A percentile compares a stretch with the other conserved stretches of the same genome.
phyloP scores from a whole-genome alignment of 1,140 invertebrate genomes.

The Centruroides vittatus region DNA sequence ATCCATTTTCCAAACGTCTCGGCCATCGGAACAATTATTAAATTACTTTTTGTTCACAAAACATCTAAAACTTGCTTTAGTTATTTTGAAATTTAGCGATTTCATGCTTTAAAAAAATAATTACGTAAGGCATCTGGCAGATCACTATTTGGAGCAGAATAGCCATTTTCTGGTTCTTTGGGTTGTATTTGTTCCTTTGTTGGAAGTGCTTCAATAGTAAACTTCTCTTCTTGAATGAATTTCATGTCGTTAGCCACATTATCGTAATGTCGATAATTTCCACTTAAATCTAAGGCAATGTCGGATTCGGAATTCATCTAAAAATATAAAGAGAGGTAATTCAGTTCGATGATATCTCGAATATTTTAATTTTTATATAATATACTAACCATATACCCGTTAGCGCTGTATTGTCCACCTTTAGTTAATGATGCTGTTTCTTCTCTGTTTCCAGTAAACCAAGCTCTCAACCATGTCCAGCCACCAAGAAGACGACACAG shows the following conservation, averaged over 20 bases:
- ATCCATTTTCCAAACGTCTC: no score
- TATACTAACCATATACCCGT: slow-evolving; percentile 44
- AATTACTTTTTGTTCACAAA: no score
- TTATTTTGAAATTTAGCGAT: no score
- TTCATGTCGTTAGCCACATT: slow-evolving; percentile 42
- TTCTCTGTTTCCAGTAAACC: slow-evolving; percentile 42
- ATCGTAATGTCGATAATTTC: slow-evolving; percentile 51
- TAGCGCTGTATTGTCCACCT: slow-evolving; percentile 41
- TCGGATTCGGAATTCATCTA: slow-evolving; percentile 50
- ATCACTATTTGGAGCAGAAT: no score
- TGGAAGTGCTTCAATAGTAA: no score
- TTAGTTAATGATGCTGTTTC: slow-evolving; percentile 40
- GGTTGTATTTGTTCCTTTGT: no score
- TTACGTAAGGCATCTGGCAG: no score
- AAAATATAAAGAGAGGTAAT: slow-evolving; percentile 13
- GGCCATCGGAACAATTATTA: no score
- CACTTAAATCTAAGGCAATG: slow-evolving; percentile 41
- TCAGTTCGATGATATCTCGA: not conserved
- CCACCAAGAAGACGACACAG: slow-evolving; percentile 38
- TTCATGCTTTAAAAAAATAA: no score
- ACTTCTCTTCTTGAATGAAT: slow-evolving; percentile 17
- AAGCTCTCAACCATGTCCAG: slow-evolving; percentile 35
- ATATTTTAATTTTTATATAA: not conserved
- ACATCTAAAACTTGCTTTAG: no score
- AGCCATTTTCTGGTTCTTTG: no score